These are phyloP conservation scores for Eupsilia transversa DNA, from an alignment of 2,888 invertebrate species.

Conservation along the genomic window DNA sequence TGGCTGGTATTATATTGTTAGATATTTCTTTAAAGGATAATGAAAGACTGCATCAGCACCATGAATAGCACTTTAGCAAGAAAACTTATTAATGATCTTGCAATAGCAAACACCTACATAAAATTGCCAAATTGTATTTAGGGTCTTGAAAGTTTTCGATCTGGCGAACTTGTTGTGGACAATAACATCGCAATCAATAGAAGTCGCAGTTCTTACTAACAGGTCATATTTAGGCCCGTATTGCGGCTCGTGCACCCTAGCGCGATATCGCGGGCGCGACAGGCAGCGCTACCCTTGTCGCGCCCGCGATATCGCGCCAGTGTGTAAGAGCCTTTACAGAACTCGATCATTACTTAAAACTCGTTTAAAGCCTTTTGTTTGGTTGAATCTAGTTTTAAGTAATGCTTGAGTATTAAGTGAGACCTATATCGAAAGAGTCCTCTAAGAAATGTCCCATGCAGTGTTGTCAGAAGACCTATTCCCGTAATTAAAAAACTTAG, in stretches of 20 bases:
- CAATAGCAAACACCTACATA: not conserved
- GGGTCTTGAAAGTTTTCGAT: slow-evolving; percentile 4
- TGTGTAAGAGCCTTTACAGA: too few species aligned
- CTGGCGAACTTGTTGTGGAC: not conserved
- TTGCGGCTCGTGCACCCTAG: too few species aligned
- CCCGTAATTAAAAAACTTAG: not conserved
- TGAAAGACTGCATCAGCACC: not conserved
- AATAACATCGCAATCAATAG: not conserved
- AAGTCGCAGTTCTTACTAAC: not conserved
- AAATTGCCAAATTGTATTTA: not conserved
- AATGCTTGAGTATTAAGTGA: too few species aligned
- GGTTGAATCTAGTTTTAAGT: too few species aligned
- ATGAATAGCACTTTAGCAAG: not conserved
- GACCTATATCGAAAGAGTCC: not conserved
- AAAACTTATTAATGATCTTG: not conserved
- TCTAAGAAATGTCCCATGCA: not conserved
- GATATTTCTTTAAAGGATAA: slow-evolving; percentile 4
- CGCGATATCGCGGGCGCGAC: too few species aligned
- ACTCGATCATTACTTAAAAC: too few species aligned
- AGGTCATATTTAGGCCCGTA: not conserved
- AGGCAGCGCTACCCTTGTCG: too few species aligned
- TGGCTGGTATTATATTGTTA: slow-evolving; percentile 11
- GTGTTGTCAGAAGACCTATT: not conserved
- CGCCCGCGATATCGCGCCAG: too few species aligned
- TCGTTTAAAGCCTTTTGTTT: too few species aligned